Evolutionary conservation across 2,797 vertebrate genomes (phyloP).

Genomic region (Sphaeramia orbicularis): DNA sequence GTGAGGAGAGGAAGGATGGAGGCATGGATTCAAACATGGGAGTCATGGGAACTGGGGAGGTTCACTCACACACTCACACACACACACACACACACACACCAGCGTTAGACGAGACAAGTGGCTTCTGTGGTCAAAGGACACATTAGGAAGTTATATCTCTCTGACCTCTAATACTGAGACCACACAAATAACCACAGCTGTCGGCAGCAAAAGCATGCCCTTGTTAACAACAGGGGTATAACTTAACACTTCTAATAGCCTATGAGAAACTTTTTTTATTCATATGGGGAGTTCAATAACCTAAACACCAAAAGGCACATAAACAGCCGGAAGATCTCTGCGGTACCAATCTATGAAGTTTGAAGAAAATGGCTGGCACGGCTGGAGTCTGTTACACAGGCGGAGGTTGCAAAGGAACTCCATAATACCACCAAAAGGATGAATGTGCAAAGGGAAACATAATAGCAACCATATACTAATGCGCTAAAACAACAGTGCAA

Average conservation of each 20-base stretch:
- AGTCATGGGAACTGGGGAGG: constrained; percentile 70
- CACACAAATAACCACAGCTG: constrained; percentile 77
- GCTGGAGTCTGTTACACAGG: constrained; percentile 74
- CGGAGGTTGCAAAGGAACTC: constrained; percentile 66
- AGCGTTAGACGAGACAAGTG: constrained; percentile 64
- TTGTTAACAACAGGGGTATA: constrained; percentile 64
- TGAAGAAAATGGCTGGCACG: constrained; percentile 52
- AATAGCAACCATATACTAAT: constrained; percentile 42
- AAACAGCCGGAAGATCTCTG: constrained; percentile 62
- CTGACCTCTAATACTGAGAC: constrained; percentile 73
- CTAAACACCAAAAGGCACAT: constrained; percentile 66
- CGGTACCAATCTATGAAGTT: constrained; percentile 59
- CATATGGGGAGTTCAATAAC: constrained; percentile 52
- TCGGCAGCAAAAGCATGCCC: constrained; percentile 58
- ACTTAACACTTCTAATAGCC: constrained; percentile 68
- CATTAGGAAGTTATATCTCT: constrained; percentile 79
- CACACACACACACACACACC: constrained; percentile 33
- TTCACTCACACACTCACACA: constrained; percentile 37
- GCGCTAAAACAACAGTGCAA: constrained; percentile 27
- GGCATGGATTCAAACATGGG: constrained; percentile 72
- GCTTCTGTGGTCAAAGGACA: constrained; percentile 80
- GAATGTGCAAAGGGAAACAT: constrained; percentile 36
- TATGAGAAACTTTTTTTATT: constrained; percentile 64
- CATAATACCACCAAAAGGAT: constrained; percentile 62
- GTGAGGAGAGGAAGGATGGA: constrained; percentile 72